phyloP scores from a whole-genome alignment of 2,888 invertebrate species.

The Doris montereyensis region DNA sequence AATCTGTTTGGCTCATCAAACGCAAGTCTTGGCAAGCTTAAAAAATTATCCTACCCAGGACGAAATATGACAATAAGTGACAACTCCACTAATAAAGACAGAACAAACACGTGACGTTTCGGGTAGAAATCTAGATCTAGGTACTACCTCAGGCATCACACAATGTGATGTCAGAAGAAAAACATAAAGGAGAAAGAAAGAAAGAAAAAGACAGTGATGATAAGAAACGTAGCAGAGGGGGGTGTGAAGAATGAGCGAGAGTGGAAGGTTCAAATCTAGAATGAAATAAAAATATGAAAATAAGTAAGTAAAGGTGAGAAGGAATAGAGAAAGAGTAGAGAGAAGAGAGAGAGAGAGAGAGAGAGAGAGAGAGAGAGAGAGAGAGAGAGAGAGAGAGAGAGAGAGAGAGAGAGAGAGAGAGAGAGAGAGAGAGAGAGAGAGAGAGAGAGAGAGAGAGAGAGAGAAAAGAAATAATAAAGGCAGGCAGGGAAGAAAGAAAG shows the following conservation, averaged over 20 bases:
- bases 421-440: neutral
- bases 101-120: too few relatives aligned
- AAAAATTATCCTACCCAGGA: too few relatives aligned
- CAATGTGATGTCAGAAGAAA: too few relatives aligned
- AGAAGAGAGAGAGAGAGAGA: neutral
- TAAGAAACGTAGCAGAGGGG: neutral
- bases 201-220: neutral
- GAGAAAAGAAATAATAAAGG: neutral
- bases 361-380: neutral
- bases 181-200: neutral
- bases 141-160: too few relatives aligned
- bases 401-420: neutral
- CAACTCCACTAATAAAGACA: too few relatives aligned
- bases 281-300: neutral
- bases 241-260: neutral
- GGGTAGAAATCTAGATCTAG: too few relatives aligned
- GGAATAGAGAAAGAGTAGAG: neutral
- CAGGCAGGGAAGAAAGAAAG: neutral
- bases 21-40: too few relatives aligned
- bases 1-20: too few relatives aligned
- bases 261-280: neutral
- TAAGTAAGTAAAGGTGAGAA: neutral
- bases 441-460: neutral
- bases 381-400: neutral
- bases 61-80: too few relatives aligned